Evolutionary conservation across 2,797 vertebrate genomes (phyloP), one percentile per base, ranked within the genome.

Genomic region (Pseudochirops corinnae): DNA sequence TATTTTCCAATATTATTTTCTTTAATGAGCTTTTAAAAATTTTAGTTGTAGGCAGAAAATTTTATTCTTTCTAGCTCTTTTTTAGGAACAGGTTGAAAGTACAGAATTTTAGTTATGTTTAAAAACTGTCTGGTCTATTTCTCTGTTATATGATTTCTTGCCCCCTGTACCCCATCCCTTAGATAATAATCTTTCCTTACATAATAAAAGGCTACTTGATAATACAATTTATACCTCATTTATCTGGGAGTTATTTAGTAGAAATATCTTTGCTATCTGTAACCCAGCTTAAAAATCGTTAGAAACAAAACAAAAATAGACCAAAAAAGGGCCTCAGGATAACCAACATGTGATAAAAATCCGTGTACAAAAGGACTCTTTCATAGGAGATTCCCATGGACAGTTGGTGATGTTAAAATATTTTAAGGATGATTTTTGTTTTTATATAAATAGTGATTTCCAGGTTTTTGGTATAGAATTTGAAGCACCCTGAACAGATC

Each of bases 1-100:
- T 87, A 55, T 4, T 90, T 92, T 91, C 52, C 74, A 39, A 24
- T 60, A 39, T 57, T 96, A 46, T 9, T 21, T 39, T 93, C 95
- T 94, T 94, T 62, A 62, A 62, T 26, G 26, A 7, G 1, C 6
- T 57, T 57, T 58, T 62, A 12, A 60, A 60, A 31, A 14, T 62
- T 57, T 57, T 62, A 62, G 12, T 14, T 62, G 31, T 62, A 62
- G 60, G 60, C 60, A 62, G 60, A 62, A 62, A 33, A 62, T 62
- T 62, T 62, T 12, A 4, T 62, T 62, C 12, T 62, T 62, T 62
- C 4, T 62, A 14, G 12, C 4, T 33, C 12, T 16, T 62, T 62
- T 62, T 62, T 55, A 62, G 33, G 31, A 31, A 62, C 60, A 62
- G 11, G 33, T 62, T 62, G 3, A 4, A 67, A 67, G 4, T 67